Base-by-base conservation (phyloP, 37 sponge, comb jelly and placozoan genomes). In the Halichondria panicea region DNA sequence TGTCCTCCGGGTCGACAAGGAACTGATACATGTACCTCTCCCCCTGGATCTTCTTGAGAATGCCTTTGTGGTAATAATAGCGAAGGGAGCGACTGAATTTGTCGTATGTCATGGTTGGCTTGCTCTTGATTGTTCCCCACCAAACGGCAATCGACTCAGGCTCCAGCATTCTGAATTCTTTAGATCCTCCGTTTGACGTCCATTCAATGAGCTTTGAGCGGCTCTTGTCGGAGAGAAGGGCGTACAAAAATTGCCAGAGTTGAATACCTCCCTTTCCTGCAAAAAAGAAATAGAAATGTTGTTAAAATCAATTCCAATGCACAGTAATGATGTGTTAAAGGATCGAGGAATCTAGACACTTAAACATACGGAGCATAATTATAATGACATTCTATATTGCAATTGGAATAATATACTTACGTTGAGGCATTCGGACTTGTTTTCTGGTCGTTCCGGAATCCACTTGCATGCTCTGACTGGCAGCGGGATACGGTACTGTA, bases 41-140 rank as follows among this genome's bases (percentile, higher is more conserved):
- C 4, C 89, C 86, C 30, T 61, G 54, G 11, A 93, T 85, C 62
- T 89, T 84, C 61, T 63, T 70, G 4, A 93, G 75, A 54, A 93
- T 81, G 34, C 91, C 81, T 70, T 89, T 88, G 71, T 93, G 84
- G 66, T 93, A 93, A 72, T 93, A 93, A 79, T 89, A 93, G 0
- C 94, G 70, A 3, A 93, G 89, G n/a, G 94, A 93, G 34, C 94
- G 89, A 55, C 90, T 85, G 38, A 93, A 72, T 61, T 93, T 93
- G 74, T 93, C 94, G 70, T 88, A 93, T 75, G 81, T 93, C 94
- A 93, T 93, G 76, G 81, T 89, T 1, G 44, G 63, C 68, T 84
- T 84, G 64, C 81, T 87, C 68, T 93, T 93, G 42, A 84, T 82
- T 55, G 85, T 38, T 4, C 94, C 94, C 94, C 94, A 93, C 83